Base-by-base conservation (phyloP, 2,797 vertebrate species). In the Enteromius thamalakanensis region DNA sequence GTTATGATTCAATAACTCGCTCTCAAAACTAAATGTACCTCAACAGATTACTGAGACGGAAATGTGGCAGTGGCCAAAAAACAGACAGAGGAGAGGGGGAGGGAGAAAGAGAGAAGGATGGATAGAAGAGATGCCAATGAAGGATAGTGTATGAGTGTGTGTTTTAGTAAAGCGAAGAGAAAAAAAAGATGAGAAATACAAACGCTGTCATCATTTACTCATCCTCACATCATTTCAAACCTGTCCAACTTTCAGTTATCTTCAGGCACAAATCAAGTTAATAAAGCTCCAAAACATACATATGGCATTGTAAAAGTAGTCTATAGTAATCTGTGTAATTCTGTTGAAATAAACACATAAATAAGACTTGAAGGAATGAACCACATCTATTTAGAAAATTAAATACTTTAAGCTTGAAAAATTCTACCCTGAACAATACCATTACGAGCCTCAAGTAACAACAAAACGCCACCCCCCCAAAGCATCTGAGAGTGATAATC, bases 11-110 rank as follows among this genome's bases (percentile, higher is more conserved):
- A 91, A 94, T 92, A 94, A 94, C 94, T 95, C 95, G 92, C 93
- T 93, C 95, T 90, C 94, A 93, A 96, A 95, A 95, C 94, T 94
- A 95, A 96, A 96, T 95, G 94, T 95, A 94, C 94, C 92, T 94
- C 93, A 96, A 94, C 94, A 93, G 93, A 83, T 90, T 87, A 80
- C 71, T 65, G 85, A 91, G 90, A 89, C 55, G 85, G 83, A 87
- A 23, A 87, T 67, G 82, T 78, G 32, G 69, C 71, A 74, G 86
- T 86, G 87, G 58, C 40, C 37, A 76, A 81, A 84, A 55, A 76
- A 76, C 23, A 74, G 71, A 71, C 42, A 23, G 76, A 68, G 9
- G 29, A 42, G 55, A 34, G 69, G 85, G 65, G 76, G 53, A 76
- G 76, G 76, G 58, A 60, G 40, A 79, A 62, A 34, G n/a, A 79